These are phyloP conservation scores for Corythornis vintsioides DNA, from an alignment of 2,113 vertebrate genomes.

Conservation along the genomic window DNA sequence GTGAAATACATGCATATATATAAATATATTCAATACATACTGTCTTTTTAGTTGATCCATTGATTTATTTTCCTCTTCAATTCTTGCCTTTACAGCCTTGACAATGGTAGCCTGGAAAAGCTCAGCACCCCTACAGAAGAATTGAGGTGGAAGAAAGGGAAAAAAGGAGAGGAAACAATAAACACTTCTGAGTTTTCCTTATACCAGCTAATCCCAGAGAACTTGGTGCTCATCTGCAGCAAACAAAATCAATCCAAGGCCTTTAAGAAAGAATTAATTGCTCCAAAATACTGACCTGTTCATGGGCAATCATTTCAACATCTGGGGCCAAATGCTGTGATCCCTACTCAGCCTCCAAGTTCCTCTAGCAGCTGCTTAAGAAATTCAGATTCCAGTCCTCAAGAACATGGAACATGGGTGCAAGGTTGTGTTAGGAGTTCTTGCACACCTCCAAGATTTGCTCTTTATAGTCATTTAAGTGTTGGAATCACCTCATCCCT, in stretches of 20 bases:
- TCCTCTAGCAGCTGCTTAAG: background rate
- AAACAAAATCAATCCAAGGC: background rate
- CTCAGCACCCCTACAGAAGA: slow-evolving; percentile 89
- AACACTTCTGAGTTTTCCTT: background rate
- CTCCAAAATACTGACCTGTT: background rate
- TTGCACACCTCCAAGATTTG: too few relatives aligned
- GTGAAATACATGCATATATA: background rate
- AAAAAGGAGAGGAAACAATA: background rate
- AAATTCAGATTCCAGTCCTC: too few relatives aligned
- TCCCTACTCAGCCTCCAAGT: background rate
- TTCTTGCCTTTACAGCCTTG: slow-evolving; percentile 93
- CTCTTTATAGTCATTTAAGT: too few relatives aligned
- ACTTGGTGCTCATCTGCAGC: background rate
- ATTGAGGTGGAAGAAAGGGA: background rate
- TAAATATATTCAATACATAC: slow-evolving; percentile 80
- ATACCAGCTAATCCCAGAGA: background rate
- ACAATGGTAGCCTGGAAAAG: slow-evolving; percentile 98
- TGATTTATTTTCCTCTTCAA: slow-evolving; percentile 96
- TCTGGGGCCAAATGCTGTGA: background rate
- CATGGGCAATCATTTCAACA: background rate
- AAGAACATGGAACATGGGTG: too few relatives aligned
- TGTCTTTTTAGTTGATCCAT: slow-evolving; percentile 99
- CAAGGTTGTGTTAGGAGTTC: too few relatives aligned
- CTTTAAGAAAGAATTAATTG: background rate
- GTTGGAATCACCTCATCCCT: too few relatives aligned